phyloP scores from a whole-genome alignment of 35 echinoderm and acorn worm genomes.

The Diadema setosum region DNA sequence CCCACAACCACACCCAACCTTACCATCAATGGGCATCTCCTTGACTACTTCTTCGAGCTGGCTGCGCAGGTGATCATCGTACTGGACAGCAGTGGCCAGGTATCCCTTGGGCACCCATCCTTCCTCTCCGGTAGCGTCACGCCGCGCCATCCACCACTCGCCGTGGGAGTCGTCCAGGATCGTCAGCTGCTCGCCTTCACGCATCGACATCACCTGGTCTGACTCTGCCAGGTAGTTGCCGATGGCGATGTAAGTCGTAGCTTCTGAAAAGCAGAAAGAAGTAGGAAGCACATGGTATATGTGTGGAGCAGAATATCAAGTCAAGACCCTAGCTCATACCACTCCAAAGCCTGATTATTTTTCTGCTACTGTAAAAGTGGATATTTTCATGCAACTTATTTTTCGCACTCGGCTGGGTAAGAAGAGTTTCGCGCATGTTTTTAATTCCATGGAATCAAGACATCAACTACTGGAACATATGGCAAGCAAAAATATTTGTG shows the following conservation, averaged over 20 bases:
- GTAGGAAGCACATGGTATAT: no score
- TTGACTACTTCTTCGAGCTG: constrained; percentile 76
- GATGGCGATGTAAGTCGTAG: constrained; percentile 61
- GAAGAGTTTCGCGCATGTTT: no score
- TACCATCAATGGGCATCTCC: constrained; percentile 58
- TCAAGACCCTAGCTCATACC: no score
- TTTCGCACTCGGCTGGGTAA: no score
- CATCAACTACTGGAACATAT: no score
- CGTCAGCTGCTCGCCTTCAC: constrained; percentile 83
- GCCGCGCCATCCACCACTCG: constrained; percentile 87
- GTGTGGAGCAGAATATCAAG: no score
- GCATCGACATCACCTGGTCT: constrained; percentile 91
- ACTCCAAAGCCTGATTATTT: no score
- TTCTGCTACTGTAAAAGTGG: no score
- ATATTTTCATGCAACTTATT: no score
- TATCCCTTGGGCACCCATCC: constrained; percentile 96
- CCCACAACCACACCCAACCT: neutral
- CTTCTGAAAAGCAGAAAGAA: no score
- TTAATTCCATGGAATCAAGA: no score
- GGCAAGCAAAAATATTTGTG: no score
- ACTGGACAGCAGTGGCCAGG: constrained; percentile 74
- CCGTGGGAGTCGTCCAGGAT: constrained; percentile 77
- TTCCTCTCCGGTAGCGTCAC: constrained; percentile 76
- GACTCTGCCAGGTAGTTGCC: constrained; percentile 96
- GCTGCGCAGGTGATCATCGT: constrained; percentile 73